phyloP scores from a whole-genome alignment of 1,140 invertebrate genomes.

The Rhyacophila brunnea region DNA sequence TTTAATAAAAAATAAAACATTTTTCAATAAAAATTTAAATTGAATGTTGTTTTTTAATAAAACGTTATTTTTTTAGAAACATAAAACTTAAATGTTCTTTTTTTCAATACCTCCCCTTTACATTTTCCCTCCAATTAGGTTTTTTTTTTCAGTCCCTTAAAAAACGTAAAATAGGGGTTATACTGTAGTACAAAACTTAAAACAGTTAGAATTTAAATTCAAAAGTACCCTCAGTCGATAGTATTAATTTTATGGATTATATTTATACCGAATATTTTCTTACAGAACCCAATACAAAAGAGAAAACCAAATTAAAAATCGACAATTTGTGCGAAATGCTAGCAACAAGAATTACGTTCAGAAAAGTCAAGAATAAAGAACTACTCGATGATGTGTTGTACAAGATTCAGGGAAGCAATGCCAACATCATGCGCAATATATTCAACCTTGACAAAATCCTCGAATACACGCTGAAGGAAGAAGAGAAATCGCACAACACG shows the following conservation, averaged over 20 bases:
- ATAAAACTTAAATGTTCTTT: too few relatives aligned
- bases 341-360: conserved; percentile 6
- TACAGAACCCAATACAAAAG: conserved; percentile 8
- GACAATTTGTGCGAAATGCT: conserved; percentile 23
- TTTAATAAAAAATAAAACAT: too few relatives aligned
- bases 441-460: conserved; percentile 47
- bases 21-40: too few relatives aligned
- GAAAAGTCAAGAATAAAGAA: conserved; percentile 19
- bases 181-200: too few relatives aligned
- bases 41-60: too few relatives aligned
- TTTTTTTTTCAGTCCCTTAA: too few relatives aligned
- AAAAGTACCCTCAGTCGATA: too few relatives aligned
- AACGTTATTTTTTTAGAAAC: too few relatives aligned
- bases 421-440: conserved; percentile 50
- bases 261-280: not conserved
- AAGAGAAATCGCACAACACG: conserved; percentile 34
- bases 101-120: too few relatives aligned
- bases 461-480: conserved; percentile 48
- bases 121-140: too few relatives aligned
- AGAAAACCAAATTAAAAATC: conserved; percentile 18
- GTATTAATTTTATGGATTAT: not conserved
- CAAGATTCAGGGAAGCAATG: conserved; percentile 51
- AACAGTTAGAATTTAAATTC: too few relatives aligned
- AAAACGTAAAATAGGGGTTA: too few relatives aligned
- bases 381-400: conserved; percentile 48